A percentile compares a stretch with the other conserved stretches of the same genome.
These are phyloP conservation scores for Petrocephalus microphthalmus DNA, from an alignment of 2,113 vertebrate species.

Conservation along the genomic window DNA sequence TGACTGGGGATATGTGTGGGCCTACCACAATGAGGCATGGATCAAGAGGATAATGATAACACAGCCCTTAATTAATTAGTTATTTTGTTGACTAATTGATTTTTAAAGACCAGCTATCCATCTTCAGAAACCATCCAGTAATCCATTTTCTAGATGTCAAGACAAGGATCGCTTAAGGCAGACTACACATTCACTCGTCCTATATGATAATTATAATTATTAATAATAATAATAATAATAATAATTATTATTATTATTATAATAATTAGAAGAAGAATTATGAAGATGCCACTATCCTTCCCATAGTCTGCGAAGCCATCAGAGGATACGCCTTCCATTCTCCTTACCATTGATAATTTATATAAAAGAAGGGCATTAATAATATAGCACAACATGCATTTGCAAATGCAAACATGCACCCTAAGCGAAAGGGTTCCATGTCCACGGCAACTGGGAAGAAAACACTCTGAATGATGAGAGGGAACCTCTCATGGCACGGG, in stretches of 20 bases:
- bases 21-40: background rate
- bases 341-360: conserved; percentile 24
- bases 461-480: background rate
- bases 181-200: background rate
- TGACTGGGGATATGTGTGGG: background rate
- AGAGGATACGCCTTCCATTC: background rate
- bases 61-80: background rate
- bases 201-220: background rate
- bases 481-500: background rate
- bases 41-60: background rate
- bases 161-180: background rate
- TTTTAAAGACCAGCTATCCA: background rate
- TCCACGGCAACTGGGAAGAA: background rate
- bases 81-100: background rate
- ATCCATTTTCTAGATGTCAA: background rate
- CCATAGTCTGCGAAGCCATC: background rate
- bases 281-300: background rate
- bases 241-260: background rate
- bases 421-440: background rate
- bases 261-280: background rate
- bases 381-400: conserved; percentile 29
- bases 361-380: conserved; percentile 31
- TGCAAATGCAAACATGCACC: conserved; percentile 26
- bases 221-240: background rate
- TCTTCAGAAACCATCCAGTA: background rate